phyloP scores from a whole-genome alignment of 1,140 invertebrate species.

The Heterodera carotae region DNA sequence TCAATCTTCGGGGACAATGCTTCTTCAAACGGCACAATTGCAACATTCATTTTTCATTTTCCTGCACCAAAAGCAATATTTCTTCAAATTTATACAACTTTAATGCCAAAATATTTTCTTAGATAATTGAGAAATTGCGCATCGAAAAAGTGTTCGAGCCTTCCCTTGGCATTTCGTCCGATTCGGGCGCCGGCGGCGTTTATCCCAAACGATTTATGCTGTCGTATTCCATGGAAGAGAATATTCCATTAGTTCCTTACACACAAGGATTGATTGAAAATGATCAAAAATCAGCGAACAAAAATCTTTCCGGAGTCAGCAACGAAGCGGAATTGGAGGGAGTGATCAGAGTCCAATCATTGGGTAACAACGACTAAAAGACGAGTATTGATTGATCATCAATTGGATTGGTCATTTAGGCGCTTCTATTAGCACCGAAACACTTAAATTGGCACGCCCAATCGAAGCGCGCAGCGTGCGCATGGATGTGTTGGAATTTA shows the following conservation, averaged over 20 bases:
- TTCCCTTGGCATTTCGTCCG: slow-evolving; percentile 71
- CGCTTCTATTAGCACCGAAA: slow-evolving; percentile 72
- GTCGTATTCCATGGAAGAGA: slow-evolving; percentile 67
- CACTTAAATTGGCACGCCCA: slow-evolving; percentile 83
- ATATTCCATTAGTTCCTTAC: slow-evolving; percentile 75
- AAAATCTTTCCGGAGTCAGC: background rate
- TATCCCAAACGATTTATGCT: slow-evolving; percentile 33
- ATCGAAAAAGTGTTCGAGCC: slow-evolving; percentile 45
- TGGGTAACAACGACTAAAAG: slow-evolving; percentile 9
- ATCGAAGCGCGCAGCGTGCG: slow-evolving; percentile 86
- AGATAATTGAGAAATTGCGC: slow-evolving; percentile 56
- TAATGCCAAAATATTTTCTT: slow-evolving; percentile 53
- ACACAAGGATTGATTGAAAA: slow-evolving; percentile 5
- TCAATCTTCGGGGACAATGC: background rate
- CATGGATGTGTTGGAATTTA: slow-evolving; percentile 84
- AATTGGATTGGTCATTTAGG: background rate
- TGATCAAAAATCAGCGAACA: background rate
- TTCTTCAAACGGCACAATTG: background rate
- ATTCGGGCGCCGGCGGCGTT: slow-evolving; percentile 76
- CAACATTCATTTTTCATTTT: slow-evolving; percentile 19
- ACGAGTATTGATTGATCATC: background rate
- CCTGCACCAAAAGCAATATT: slow-evolving; percentile 4
- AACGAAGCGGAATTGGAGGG: background rate
- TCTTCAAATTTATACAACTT: background rate
- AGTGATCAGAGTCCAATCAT: slow-evolving; percentile 9